Percentiles rank a stretch among this genome's conserved stretches.
These are phyloP conservation scores for Valencia hispanica DNA, from an alignment of 2,797 vertebrate species.

Conservation along the genomic window DNA sequence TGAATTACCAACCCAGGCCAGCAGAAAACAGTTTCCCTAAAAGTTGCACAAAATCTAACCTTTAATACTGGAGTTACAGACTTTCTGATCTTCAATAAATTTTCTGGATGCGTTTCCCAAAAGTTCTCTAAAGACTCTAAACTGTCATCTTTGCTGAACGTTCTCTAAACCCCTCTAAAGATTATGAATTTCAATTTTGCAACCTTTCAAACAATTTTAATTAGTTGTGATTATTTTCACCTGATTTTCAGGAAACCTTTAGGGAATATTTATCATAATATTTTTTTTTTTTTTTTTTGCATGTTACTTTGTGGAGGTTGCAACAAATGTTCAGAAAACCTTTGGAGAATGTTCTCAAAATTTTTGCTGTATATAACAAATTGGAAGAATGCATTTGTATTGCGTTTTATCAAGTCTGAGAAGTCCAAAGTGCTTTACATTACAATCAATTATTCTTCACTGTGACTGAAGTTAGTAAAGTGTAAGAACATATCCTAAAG, in stretches of 20 bases:
- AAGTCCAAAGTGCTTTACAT: too few relatives aligned
- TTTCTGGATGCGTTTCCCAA: not conserved
- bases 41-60: not conserved
- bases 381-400: too few relatives aligned
- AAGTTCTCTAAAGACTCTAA: not conserved
- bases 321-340: not conserved
- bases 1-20: not conserved
- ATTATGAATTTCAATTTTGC: too few relatives aligned
- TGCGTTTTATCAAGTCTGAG: too few relatives aligned
- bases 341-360: not conserved
- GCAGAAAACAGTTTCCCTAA: not conserved
- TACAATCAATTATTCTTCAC: too few relatives aligned
- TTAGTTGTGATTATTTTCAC: too few relatives aligned
- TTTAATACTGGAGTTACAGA: not conserved
- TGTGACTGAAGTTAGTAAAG: too few relatives aligned
- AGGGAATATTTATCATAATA: not conserved
- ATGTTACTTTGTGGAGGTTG: not conserved
- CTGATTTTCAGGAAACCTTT: not conserved
- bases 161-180: too few relatives aligned
- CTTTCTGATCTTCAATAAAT: not conserved
- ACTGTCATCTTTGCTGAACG: not conserved
- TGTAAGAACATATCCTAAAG: too few relatives aligned
- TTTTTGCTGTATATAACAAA: not conserved
- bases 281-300: not conserved
- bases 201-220: not conserved